phyloP scores from a whole-genome alignment of 1,140 invertebrate species.

The Megathymus violae region DNA sequence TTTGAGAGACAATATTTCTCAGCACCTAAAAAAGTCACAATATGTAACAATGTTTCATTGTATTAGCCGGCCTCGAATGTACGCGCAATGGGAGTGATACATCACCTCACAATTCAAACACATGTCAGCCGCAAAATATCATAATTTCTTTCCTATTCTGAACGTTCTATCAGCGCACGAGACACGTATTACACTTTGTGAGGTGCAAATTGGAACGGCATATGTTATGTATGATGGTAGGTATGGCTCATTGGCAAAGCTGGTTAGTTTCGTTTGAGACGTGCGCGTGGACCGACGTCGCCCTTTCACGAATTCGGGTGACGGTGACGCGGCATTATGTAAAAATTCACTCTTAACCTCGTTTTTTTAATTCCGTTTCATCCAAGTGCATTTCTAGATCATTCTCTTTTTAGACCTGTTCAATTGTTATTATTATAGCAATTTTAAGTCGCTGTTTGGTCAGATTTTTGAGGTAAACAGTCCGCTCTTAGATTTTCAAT shows the following conservation, averaged over 20 bases:
- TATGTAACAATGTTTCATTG: no score
- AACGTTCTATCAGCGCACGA: conserved; percentile 9
- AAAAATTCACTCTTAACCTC: conserved; percentile 39
- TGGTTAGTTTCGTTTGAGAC: conserved; percentile 52
- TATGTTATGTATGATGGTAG: background rate
- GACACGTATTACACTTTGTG: background rate
- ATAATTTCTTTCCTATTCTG: conserved; percentile 16
- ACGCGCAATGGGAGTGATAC: background rate
- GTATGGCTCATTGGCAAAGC: conserved; percentile 26
- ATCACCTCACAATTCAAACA: conserved; percentile 10
- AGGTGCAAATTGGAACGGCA: conserved; percentile 2
- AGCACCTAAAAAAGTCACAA: no score
- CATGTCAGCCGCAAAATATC: conserved; percentile 7
- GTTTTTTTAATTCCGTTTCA: conserved; percentile 35
- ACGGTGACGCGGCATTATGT: conserved; percentile 43
- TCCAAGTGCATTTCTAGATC: conserved; percentile 48
- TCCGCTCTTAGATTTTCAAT: conserved; percentile 14
- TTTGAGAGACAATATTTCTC: no score
- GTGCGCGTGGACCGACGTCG: conserved; percentile 49
- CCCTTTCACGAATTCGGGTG: conserved; percentile 32
- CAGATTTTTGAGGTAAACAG: conserved; percentile 43
- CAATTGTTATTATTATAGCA: conserved; percentile 22
- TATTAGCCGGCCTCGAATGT: no score
- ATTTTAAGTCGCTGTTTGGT: conserved; percentile 29
- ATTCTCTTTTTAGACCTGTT: conserved; percentile 38